phyloP scores from a whole-genome alignment of 2,113 vertebrate species.

The Thymallus thymallus region DNA sequence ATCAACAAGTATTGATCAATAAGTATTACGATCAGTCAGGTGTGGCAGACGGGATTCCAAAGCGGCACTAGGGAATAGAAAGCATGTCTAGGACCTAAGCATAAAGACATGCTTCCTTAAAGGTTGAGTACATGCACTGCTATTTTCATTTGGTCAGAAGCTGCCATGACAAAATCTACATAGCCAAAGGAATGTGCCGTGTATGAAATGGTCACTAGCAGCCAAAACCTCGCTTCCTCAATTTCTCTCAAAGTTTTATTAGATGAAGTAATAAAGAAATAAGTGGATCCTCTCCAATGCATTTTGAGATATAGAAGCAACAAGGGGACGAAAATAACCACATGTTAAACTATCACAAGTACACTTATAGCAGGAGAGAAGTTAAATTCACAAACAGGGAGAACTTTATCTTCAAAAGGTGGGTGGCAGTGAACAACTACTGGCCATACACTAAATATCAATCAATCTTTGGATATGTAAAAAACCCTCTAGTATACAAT shows the following conservation, averaged over 20 bases:
- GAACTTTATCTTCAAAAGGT: slow-evolving; percentile 58
- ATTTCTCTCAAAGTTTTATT: too few species aligned
- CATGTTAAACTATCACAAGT: slow-evolving; percentile 79
- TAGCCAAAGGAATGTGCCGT: slow-evolving; percentile 61
- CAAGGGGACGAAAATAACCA: slow-evolving; percentile 70
- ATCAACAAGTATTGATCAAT: slow-evolving; percentile 9
- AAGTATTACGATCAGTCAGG: slow-evolving; percentile 47
- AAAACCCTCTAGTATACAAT: slow-evolving; percentile 70
- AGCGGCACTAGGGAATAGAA: slow-evolving; percentile 47
- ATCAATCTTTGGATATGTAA: slow-evolving; percentile 90
- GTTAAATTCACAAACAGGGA: slow-evolving; percentile 60
- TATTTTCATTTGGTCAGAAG: slow-evolving; percentile 41
- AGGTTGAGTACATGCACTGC: slow-evolving; percentile 24
- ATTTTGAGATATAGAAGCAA: too few species aligned
- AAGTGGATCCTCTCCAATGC: too few species aligned
- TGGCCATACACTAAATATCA: slow-evolving; percentile 66
- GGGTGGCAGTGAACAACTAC: slow-evolving; percentile 55
- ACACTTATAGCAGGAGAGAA: slow-evolving; percentile 67
- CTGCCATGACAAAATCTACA: slow-evolving; percentile 60
- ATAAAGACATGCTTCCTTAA: slow-evolving; percentile 50
- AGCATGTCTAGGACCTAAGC: slow-evolving; percentile 51
- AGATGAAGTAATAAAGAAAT: too few species aligned
- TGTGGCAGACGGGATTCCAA: slow-evolving; percentile 42
- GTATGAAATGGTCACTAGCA: too few species aligned
- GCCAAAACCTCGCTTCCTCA: too few species aligned